Percentiles rank a stretch among this genome's conserved stretches.
These are phyloP conservation scores for Ictalurus furcatus DNA, from an alignment of 2,113 vertebrate genomes.

Conservation along the genomic window DNA sequence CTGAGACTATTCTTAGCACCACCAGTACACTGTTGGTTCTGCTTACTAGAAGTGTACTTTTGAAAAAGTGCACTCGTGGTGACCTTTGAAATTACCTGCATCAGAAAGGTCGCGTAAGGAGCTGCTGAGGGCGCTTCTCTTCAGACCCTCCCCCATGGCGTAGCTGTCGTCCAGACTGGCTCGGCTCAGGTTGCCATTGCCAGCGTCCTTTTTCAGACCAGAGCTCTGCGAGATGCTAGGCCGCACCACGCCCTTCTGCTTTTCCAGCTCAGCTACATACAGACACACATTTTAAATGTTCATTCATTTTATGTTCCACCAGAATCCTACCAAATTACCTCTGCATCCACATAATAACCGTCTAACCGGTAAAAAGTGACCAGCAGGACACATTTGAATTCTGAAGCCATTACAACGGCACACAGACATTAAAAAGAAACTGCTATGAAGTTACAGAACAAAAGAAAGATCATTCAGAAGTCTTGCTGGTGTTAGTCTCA, in stretches of 20 bases:
- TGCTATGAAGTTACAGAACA: background rate
- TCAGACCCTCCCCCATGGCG: conserved; percentile 87
- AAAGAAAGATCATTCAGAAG: background rate
- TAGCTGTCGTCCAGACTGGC: conserved; percentile 95
- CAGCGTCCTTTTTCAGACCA: conserved; percentile 87
- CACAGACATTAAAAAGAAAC: background rate
- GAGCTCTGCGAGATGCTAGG: conserved; percentile 90
- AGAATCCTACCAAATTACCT: background rate
- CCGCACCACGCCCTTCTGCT: conserved; percentile 93
- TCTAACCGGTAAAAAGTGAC: background rate
- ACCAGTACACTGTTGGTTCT: background rate
- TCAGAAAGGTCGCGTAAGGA: conserved; percentile 95
- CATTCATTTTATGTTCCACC: background rate
- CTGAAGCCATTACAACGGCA: background rate
- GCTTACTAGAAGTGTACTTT: background rate
- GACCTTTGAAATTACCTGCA: conserved; percentile 79
- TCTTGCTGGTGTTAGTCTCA: background rate
- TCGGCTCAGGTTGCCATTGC: conserved; percentile 82
- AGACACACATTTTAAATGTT: background rate
- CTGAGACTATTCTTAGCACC: background rate
- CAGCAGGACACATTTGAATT: conserved; percentile 27
- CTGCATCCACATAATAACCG: background rate
- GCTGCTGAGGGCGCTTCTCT: conserved; percentile 93
- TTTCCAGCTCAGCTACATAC: conserved; percentile 87
- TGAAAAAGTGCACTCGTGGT: background rate